These are phyloP conservation scores for Neogobius melanostomus DNA, from an alignment of 2,113 vertebrate species.

Conservation along the genomic window DNA sequence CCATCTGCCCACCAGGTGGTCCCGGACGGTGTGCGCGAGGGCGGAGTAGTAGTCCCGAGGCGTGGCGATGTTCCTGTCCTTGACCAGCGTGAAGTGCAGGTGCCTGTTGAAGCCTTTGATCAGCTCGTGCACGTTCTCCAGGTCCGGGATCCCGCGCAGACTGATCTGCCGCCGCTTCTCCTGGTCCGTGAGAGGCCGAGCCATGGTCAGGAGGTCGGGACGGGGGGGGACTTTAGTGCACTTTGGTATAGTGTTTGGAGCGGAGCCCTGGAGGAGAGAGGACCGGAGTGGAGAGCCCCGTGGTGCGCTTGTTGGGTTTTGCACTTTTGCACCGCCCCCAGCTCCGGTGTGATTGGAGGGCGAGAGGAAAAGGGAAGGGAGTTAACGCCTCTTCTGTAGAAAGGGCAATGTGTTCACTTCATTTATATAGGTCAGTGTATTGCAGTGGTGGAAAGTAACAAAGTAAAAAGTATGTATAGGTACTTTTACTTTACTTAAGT, in stretches of 20 bases:
- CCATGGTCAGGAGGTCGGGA: constrained; percentile 68
- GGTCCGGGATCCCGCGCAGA: constrained; percentile 88
- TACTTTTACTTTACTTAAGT: too few relatives aligned
- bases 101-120: constrained; percentile 92
- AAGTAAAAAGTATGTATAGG: too few relatives aligned
- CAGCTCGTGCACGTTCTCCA: constrained; percentile 88
- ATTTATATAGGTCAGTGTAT: too few relatives aligned
- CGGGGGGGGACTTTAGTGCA: neutral
- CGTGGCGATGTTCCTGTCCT: constrained; percentile 92
- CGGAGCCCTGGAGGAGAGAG: constrained; percentile 4
- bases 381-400: neutral
- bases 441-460: too few relatives aligned
- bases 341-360: constrained; percentile 54
- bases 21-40: constrained; percentile 89
- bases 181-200: constrained; percentile 86
- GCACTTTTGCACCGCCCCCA: constrained; percentile 37
- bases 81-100: constrained; percentile 93
- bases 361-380: constrained; percentile 1
- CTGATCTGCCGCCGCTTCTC: constrained; percentile 94
- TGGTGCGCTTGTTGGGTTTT: neutral
- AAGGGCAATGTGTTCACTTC: constrained; percentile 16
- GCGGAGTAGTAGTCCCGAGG: constrained; percentile 91
- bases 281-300: neutral
- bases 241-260: neutral
- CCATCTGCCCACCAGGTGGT: constrained; percentile 94